Evolutionary conservation across 2,113 vertebrate species (phyloP).

Genomic region (Donacobius atricapilla): DNA sequence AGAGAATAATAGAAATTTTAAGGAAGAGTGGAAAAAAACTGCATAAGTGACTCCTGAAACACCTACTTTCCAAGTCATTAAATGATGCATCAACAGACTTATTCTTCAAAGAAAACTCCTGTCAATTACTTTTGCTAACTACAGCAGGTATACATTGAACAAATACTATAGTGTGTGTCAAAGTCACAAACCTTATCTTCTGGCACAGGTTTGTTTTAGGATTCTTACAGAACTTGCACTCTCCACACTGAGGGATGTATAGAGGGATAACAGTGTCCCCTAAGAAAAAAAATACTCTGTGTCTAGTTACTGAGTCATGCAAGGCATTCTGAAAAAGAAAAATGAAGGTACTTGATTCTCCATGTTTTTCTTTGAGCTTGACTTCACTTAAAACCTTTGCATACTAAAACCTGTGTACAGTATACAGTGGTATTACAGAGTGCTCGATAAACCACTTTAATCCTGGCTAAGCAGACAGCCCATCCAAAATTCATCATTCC

Average conservation of each 20-base stretch:
- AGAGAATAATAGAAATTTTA: background rate
- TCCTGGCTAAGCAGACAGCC: background rate
- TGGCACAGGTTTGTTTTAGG: constrained; percentile 84
- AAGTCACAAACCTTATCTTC: constrained; percentile 78
- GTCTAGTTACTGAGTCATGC: background rate
- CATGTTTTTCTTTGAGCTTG: background rate
- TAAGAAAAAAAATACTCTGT: background rate
- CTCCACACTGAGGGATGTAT: constrained; percentile 81
- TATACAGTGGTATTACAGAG: background rate
- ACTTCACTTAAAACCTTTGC: background rate
- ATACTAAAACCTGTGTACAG: background rate
- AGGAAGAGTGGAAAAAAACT: background rate
- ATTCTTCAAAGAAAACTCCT: background rate
- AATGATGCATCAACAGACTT: background rate
- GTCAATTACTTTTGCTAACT: background rate
- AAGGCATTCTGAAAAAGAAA: background rate
- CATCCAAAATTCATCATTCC: background rate
- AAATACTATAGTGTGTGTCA: background rate
- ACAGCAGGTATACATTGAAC: background rate
- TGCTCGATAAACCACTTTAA: background rate
- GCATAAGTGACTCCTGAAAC: background rate
- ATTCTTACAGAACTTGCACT: constrained; percentile 82
- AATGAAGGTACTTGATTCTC: background rate
- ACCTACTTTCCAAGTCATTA: background rate
- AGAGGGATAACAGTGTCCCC: constrained; percentile 82